Conservation (phyloP, 1,140 invertebrate species). For the Frieseomelitta varia region DNA sequence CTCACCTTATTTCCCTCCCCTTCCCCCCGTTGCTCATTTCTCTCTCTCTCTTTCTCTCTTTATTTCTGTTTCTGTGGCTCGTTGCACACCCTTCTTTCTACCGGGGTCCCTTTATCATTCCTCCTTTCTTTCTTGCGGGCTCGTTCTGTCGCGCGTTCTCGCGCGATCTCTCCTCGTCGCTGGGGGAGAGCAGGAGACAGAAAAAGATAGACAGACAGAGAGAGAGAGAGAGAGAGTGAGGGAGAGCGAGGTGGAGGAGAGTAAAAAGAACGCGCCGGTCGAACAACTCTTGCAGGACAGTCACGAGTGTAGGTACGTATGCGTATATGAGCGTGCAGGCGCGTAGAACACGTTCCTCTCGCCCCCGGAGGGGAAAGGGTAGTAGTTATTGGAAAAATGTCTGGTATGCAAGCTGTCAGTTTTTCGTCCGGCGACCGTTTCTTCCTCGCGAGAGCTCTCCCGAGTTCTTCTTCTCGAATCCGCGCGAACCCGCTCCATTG, state of each 20-base stretch:
- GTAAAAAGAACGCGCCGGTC: slow-evolving; percentile 63
- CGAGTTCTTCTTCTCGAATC: slow-evolving; percentile 5
- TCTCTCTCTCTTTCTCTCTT: not conserved
- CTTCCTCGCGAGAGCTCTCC: not conserved
- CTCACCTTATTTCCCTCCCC: not conserved
- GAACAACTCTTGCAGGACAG: slow-evolving; percentile 69
- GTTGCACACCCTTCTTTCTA: not conserved
- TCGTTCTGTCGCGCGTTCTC: not conserved
- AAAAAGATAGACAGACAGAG: slow-evolving; percentile 5
- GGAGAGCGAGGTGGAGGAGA: slow-evolving; percentile 16
- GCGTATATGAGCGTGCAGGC: slow-evolving; percentile 64
- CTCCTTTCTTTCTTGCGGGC: slow-evolving; percentile 14
- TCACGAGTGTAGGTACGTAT: slow-evolving; percentile 56
- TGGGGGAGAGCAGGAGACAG: slow-evolving; percentile 19
- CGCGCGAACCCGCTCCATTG: not conserved
- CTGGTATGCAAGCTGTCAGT: slow-evolving; percentile 50
- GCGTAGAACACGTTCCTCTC: slow-evolving; percentile 67
- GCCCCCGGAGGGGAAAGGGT: slow-evolving; percentile 18
- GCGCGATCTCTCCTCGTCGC: slow-evolving; percentile 5
- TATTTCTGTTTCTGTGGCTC: not conserved
- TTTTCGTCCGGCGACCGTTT: slow-evolving; percentile 32
- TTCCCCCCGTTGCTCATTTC: not conserved
- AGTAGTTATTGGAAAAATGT: slow-evolving; percentile 62
- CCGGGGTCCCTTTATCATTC: slow-evolving; percentile 38
- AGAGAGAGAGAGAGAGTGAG: not conserved